Evolutionary conservation across 2,113 vertebrate species (phyloP), one percentile per base, ranked within the genome.

Genomic region (Fukomys damarensis): DNA sequence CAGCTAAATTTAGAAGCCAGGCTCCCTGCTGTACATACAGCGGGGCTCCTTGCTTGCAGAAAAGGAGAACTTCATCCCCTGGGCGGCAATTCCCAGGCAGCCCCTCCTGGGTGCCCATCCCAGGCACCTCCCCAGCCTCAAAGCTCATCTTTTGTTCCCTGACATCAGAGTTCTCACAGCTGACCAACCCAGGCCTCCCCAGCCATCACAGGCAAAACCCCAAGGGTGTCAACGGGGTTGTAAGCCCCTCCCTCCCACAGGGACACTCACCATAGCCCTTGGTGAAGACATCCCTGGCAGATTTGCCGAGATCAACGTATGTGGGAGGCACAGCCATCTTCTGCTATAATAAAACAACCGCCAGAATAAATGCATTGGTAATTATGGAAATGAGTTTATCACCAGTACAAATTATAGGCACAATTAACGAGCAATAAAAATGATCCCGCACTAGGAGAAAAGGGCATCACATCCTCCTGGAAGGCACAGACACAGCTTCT

Each of bases 251-350:
- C 2, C 32, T 70, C 82, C 66, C 1, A n/a, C n/a, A n/a, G 20
- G 13, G 63, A 95, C 97, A 98, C 98, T 99, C 98, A 99, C 99
- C 99, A 14, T 99, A 99, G 98, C 99, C 99, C 96, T 99, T 99
- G 97, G 99, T 99, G 98, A 99, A 99, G 97, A 99, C 98, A 95
- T 99, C 99, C 98, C 99, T 99, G 98, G 99, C 99, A 68, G 99
- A 98, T 97, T 99, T 99, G 98, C 99, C 99, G 96, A 99, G 98
- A 98, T 99, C 99, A 82, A 98, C 97, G 16, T 99, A 99, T 41
- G 99, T 99, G 93, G 99, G 99, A 98, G 99, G 99, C 98, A 99
- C 98, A 81, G 99, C 99, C 99, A 99, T 99, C 98, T 98, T 99
- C 99, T 99, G 98, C 76, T 94, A 90, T 65, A 79, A 90, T 54